These are phyloP conservation scores for Achlya flavicornis DNA, from an alignment of 2,888 invertebrate genomes.

Conservation along the genomic window DNA sequence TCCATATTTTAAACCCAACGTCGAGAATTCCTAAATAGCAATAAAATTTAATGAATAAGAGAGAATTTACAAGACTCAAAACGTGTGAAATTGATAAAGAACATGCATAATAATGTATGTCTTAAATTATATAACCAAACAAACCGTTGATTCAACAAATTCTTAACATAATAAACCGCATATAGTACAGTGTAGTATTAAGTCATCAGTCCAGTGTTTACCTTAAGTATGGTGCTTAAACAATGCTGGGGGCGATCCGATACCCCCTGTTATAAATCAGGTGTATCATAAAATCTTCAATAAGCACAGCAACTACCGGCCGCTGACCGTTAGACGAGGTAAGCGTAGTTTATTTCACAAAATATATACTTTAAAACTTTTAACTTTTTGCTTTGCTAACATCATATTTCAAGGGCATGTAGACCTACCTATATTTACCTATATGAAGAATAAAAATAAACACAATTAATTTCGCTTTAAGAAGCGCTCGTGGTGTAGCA, in stretches of 20 bases:
- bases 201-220: slow-evolving; percentile 52
- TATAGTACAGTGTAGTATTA: slow-evolving; percentile 39
- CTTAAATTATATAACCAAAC: background rate
- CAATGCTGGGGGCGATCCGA: slow-evolving; percentile 37
- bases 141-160: slow-evolving; percentile 8
- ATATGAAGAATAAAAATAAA: no score
- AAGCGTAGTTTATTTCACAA: slow-evolving; percentile 3
- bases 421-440: no score
- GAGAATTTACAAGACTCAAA: no score
- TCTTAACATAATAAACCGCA: slow-evolving; percentile 9
- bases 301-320: slow-evolving; percentile 33
- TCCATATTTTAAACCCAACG: no score
- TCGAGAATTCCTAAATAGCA: no score
- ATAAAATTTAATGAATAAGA: no score
- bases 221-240: slow-evolving; percentile 47
- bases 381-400: background rate
- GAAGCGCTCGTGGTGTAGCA: no score
- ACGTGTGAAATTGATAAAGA: no score
- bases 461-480: no score
- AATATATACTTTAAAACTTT: background rate
- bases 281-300: slow-evolving; percentile 55
- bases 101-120: no score
- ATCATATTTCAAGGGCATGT: no score
- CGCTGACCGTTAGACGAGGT: background rate
- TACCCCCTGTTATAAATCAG: slow-evolving; percentile 49